phyloP scores from a whole-genome alignment of 2,888 invertebrate species.

The Apamea anceps region DNA sequence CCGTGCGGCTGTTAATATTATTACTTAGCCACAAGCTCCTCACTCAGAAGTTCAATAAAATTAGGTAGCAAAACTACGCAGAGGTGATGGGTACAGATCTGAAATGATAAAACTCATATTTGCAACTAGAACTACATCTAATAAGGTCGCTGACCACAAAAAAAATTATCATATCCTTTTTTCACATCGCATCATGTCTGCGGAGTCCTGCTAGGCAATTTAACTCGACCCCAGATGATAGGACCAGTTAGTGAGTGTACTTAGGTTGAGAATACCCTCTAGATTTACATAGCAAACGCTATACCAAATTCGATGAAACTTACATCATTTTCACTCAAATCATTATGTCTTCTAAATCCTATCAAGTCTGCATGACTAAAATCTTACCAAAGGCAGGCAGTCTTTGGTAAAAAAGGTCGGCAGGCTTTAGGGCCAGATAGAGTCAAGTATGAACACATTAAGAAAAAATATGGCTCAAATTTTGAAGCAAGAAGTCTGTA shows the following conservation, averaged over 20 bases:
- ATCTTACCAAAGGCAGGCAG: neutral
- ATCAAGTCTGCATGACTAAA: neutral
- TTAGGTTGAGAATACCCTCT: neutral
- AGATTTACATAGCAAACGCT: neutral
- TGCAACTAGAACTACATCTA: too few species aligned
- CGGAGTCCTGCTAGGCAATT: too few species aligned
- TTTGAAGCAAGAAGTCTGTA: slow-evolving; percentile 11
- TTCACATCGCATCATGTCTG: too few species aligned
- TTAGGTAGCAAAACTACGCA: neutral
- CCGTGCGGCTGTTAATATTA: too few species aligned
- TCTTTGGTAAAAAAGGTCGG: too few species aligned
- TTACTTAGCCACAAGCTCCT: too few species aligned
- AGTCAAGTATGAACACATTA: slow-evolving; percentile 21
- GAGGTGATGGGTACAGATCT: neutral
- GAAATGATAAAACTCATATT: neutral
- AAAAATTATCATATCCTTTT: too few species aligned
- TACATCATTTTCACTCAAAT: neutral
- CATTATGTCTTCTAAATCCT: neutral
- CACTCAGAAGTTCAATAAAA: neutral
- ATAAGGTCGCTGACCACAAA: too few species aligned
- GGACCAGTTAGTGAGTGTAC: neutral
- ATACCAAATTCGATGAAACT: neutral
- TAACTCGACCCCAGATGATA: neutral
- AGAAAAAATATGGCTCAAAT: slow-evolving; percentile 20
- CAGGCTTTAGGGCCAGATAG: neutral